Conservation (phyloP, 2,113 vertebrate species). For the Procapra przewalskii region DNA sequence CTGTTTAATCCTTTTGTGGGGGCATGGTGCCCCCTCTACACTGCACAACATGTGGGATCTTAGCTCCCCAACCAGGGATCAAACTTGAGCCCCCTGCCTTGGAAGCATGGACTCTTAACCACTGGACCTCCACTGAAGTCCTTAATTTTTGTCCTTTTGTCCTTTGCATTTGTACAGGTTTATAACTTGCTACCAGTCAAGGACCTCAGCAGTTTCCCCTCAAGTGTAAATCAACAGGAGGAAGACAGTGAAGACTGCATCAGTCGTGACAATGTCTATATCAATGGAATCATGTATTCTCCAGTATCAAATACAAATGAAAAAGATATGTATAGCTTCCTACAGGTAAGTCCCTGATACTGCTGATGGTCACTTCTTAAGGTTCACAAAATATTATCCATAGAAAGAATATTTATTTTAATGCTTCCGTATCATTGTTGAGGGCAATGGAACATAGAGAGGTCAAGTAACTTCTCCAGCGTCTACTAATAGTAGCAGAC, state of each 20-base stretch:
- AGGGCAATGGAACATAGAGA: background rate
- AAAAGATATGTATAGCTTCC: constrained; percentile 74
- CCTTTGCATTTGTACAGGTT: constrained; percentile 69
- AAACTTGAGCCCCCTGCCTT: background rate
- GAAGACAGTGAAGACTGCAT: constrained; percentile 53
- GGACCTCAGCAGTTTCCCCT: constrained; percentile 68
- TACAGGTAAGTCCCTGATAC: constrained; percentile 69
- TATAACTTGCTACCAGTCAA: constrained; percentile 77
- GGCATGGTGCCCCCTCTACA: background rate
- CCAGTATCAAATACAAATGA: constrained; percentile 50
- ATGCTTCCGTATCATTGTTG: background rate
- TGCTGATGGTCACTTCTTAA: background rate
- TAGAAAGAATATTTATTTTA: background rate
- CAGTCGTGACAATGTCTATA: background rate
- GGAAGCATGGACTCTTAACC: background rate
- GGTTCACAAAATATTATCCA: background rate
- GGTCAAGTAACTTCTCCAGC: background rate
- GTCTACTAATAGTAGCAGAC: background rate
- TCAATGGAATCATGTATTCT: constrained; percentile 70
- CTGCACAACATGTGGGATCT: background rate
- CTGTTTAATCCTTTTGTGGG: background rate
- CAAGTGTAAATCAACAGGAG: background rate
- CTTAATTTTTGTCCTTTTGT: background rate
- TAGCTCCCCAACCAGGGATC: background rate
- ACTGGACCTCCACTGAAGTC: background rate